A percentile compares a stretch with the other conserved stretches of the same genome.
Evolutionary conservation across 30 jellyfish, hydroid and myxozoan species (phyloP).

Genomic region (Aurelia sp.): DNA sequence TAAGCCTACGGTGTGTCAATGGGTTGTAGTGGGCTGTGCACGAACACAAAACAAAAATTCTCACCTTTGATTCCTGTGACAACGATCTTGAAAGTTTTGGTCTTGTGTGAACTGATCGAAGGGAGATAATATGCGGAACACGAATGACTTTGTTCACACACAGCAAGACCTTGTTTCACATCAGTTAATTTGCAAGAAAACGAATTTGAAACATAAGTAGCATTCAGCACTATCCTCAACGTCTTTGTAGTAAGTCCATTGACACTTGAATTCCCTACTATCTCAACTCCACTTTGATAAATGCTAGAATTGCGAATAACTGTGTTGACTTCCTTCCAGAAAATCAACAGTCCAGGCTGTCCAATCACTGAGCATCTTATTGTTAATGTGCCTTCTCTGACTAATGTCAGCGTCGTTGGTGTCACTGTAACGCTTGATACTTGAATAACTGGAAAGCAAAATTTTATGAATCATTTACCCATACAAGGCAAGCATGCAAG

Average conservation of each 20-base stretch:
- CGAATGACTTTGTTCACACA: conserved; percentile 27
- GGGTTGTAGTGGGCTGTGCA: no score
- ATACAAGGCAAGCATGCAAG: no score
- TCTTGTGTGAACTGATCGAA: conserved; percentile 1
- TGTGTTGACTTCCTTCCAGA: conserved; percentile 16
- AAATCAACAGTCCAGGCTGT: conserved; percentile 24
- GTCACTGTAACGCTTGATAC: conserved; percentile 9
- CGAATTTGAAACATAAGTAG: not conserved
- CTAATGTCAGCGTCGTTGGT: conserved; percentile 26
- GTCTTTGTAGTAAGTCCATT: conserved; percentile 19
- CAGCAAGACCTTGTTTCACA: conserved; percentile 14
- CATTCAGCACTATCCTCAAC: conserved; percentile 23
- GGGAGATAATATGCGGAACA: conserved; percentile 35
- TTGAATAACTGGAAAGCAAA: conserved; percentile 10
- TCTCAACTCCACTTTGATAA: conserved; percentile 27
- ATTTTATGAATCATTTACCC: no score
- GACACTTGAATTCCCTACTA: not conserved
- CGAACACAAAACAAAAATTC: not conserved
- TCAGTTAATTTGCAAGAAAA: conserved; percentile 20
- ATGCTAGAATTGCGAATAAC: conserved; percentile 12
- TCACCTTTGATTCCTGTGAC: conserved; percentile 56
- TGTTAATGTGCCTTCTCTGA: conserved; percentile 12
- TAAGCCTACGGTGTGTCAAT: no score
- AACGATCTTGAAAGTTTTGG: conserved; percentile 10
- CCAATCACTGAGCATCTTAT: conserved; percentile 48